Conservation (phyloP, 2,888 invertebrate species). For the Aleiodes alternator region DNA sequence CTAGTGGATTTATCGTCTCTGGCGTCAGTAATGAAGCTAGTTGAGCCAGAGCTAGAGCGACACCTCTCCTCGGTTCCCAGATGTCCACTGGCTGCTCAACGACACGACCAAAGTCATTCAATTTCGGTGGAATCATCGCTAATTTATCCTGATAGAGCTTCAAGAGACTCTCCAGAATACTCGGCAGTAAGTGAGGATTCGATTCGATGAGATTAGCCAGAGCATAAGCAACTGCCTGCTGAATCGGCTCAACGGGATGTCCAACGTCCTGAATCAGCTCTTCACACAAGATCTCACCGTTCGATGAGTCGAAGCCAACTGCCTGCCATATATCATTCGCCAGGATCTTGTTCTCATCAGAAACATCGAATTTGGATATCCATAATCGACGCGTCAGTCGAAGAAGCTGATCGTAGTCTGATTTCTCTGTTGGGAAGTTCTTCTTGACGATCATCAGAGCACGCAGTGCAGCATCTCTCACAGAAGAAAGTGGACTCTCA, state of each 20-base stretch:
- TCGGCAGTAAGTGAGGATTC: conserved; percentile 77
- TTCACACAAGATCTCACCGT: conserved; percentile 77
- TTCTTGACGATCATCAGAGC: conserved; percentile 81
- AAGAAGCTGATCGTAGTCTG: conserved; percentile 79
- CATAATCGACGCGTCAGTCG: conserved; percentile 85
- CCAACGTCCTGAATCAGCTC: conserved; percentile 83
- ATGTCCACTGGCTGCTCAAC: conserved; percentile 90
- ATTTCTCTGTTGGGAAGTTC: conserved; percentile 80
- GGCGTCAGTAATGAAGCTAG: conserved; percentile 85
- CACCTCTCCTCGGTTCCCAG: conserved; percentile 93
- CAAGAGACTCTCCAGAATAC: conserved; percentile 81
- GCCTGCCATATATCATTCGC: conserved; percentile 81
- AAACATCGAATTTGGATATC: conserved; percentile 89
- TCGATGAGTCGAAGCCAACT: conserved; percentile 76
- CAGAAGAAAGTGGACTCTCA: conserved; percentile 82
- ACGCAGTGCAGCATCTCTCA: conserved; percentile 88
- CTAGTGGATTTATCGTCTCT: conserved; percentile 82
- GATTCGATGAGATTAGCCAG: conserved; percentile 82
- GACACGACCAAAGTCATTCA: conserved; percentile 95
- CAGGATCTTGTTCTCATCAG: conserved; percentile 83
- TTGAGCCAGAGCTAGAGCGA: conserved; percentile 88
- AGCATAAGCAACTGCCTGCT: conserved; percentile 89
- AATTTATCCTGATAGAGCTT: conserved; percentile 86
- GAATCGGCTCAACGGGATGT: conserved; percentile 88
- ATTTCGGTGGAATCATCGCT: conserved; percentile 87